Conservation (phyloP, 1,140 invertebrate species). For the Nymphalis io region DNA sequence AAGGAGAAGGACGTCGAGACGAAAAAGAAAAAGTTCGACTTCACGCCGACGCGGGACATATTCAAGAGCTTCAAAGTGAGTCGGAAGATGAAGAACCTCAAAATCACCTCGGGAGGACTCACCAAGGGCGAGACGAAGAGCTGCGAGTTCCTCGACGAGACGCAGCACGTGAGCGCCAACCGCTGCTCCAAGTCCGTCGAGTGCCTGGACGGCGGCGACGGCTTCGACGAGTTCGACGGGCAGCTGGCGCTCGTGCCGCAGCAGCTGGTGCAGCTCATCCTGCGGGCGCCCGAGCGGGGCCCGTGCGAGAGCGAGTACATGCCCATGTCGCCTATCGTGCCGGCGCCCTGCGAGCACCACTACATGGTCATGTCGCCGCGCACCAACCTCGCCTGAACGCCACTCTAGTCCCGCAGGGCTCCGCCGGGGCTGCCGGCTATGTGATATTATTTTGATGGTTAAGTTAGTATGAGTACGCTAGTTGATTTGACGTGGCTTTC, state of each 20-base stretch:
- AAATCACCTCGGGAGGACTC: constrained; percentile 37
- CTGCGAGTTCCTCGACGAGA: constrained; percentile 68
- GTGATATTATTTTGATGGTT: constrained; percentile 29
- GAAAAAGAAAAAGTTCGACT: constrained; percentile 71
- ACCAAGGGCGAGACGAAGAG: constrained; percentile 65
- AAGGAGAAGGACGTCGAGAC: constrained; percentile 69
- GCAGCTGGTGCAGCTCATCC: constrained; percentile 64
- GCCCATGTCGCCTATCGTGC: constrained; percentile 64
- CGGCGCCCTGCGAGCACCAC: constrained; percentile 57
- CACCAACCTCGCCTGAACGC: constrained; percentile 55
- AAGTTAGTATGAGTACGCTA: constrained; percentile 7
- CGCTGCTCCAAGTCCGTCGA: constrained; percentile 70
- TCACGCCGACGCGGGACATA: constrained; percentile 70
- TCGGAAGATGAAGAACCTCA: constrained; percentile 68
- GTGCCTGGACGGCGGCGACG: constrained; percentile 55
- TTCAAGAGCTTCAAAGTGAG: constrained; percentile 74
- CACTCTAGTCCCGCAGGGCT: no score
- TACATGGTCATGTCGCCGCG: constrained; percentile 72
- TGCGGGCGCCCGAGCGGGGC: constrained; percentile 44
- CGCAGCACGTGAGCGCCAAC: constrained; percentile 45
- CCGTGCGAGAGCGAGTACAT: constrained; percentile 58
- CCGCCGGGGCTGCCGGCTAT: not conserved
- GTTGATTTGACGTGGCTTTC: constrained; percentile 26
- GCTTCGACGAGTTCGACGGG: constrained; percentile 49
- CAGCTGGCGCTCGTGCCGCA: constrained; percentile 33